Evolutionary conservation across 2,797 vertebrate genomes (phyloP), one percentile per base, ranked within the genome.

Genomic region (Alosa sapidissima): DNA sequence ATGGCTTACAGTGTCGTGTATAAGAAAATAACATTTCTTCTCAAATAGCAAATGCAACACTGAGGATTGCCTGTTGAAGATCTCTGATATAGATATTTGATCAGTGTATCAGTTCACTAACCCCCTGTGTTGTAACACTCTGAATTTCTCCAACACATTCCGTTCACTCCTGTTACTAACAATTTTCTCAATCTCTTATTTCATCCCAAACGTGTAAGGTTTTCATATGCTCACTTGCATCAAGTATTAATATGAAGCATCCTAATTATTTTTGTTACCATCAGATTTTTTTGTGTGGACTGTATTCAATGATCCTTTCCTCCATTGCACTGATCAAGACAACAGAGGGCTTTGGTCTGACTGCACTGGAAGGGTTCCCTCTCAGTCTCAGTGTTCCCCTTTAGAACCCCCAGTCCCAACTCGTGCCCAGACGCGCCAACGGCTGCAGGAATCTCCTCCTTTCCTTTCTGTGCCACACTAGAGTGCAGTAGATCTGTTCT

Each of bases 401-500:
- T 75, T 75, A 41, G 68, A 45, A 45, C 14, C 16, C 14, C 62
- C 68, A 75, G 36, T n/a, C 60, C 24, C n/a, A 65, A 24, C 24
- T 8, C 4, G 41, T 4, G 2, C 41, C 41, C 41, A 41, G 41
- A 41, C 41, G 41, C 41, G 2, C 1, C 41, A 41, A 2, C 41
- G 41, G 55, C 19, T 58, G 55, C 16, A 58, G 55, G 4, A 55
- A 16, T 24, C 28, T 14, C 33, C 65, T 16, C 33, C 36, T 75
- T 41, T 19, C 19, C 36, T 78, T 16, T 78, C 72, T 47, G 72
- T 6, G 72, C 45, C 41, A 47, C 16, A 62, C 10, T 81, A 89
- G 91, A 94, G 93, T 94, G 93, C 94, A 93, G 95, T 95, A 94
- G 95, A 94, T 95, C 95, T 95, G 91, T 94, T 87, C 85, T 90